These are phyloP conservation scores for Microctonus brassicae DNA, from an alignment of 2,888 invertebrate species.

Conservation along the genomic window DNA sequence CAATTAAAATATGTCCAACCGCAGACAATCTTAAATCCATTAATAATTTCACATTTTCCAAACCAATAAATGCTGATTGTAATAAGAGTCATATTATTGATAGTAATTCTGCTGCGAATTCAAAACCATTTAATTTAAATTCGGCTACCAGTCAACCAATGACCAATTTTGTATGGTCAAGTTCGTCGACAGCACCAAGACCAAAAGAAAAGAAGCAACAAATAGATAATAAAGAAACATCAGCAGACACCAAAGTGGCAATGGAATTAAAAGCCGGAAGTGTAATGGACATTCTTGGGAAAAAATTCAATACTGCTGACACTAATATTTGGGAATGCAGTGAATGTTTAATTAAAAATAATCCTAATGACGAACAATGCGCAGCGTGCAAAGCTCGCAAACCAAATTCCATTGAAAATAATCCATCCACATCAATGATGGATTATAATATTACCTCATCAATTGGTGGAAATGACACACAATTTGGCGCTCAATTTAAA, in stretches of 20 bases:
- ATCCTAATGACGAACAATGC: conserved; percentile 54
- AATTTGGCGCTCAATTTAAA: conserved; percentile 55
- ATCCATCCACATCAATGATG: conserved; percentile 28
- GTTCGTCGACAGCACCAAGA: conserved; percentile 58
- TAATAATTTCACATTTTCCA: conserved; percentile 74
- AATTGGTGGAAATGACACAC: conserved; percentile 37
- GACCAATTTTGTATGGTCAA: conserved; percentile 63
- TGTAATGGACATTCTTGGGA: conserved; percentile 68
- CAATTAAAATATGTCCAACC: conserved; percentile 69
- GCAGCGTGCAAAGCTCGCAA: conserved; percentile 61
- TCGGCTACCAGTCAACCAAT: conserved; percentile 40
- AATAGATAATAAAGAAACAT: not conserved
- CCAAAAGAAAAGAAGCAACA: conserved; percentile 54
- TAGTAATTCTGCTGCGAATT: conserved; percentile 38
- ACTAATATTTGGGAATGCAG: conserved; percentile 63
- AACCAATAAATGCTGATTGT: conserved; percentile 68
- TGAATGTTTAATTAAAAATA: conserved; percentile 66
- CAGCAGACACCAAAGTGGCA: conserved; percentile 39
- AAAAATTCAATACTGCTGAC: conserved; percentile 40
- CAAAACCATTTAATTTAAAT: not conserved
- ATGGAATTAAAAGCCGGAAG: conserved; percentile 68
- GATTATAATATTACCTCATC: conserved; percentile 27
- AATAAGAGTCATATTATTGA: not conserved
- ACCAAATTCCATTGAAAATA: conserved; percentile 30
- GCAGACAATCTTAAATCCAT: conserved; percentile 69